phyloP scores from a whole-genome alignment of 2,113 vertebrate species.

The Perccottus glenii region DNA sequence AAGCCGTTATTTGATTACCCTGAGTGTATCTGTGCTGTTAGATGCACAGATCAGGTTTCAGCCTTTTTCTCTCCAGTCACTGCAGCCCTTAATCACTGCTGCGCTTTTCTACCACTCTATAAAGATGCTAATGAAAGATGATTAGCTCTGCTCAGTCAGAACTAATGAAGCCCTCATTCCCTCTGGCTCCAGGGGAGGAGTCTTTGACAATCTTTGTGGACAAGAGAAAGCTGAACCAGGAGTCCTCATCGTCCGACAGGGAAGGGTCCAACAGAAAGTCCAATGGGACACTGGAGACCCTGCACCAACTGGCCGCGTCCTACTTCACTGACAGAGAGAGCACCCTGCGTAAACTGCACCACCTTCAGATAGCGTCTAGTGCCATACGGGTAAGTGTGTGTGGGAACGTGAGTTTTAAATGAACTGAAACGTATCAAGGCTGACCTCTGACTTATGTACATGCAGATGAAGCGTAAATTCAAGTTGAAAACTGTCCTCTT shows the following conservation, averaged over 20 bases:
- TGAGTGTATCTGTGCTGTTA: not conserved
- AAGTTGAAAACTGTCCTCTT: too few species aligned
- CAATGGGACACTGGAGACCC: conserved; percentile 77
- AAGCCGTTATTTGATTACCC: not conserved
- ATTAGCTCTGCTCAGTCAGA: conserved; percentile 65
- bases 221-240: conserved; percentile 80
- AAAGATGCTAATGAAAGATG: conserved; percentile 68
- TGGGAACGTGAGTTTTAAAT: not conserved
- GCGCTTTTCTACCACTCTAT: conserved; percentile 45
- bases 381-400: conserved; percentile 78
- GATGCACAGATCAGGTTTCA: conserved; percentile 46
- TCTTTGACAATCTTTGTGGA: conserved; percentile 85
- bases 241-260: conserved; percentile 53
- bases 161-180: conserved; percentile 61
- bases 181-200: conserved; percentile 79
- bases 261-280: conserved; percentile 36
- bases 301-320: conserved; percentile 84
- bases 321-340: conserved; percentile 85
- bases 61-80: conserved; percentile 50
- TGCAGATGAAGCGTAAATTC: too few species aligned
- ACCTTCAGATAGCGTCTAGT: conserved; percentile 83
- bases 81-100: conserved; percentile 57
- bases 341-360: conserved; percentile 81
- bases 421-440: not conserved
- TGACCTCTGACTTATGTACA: too few species aligned